Conservation (phyloP, 2,113 vertebrate genomes). For the Crotalus viridis region DNA sequence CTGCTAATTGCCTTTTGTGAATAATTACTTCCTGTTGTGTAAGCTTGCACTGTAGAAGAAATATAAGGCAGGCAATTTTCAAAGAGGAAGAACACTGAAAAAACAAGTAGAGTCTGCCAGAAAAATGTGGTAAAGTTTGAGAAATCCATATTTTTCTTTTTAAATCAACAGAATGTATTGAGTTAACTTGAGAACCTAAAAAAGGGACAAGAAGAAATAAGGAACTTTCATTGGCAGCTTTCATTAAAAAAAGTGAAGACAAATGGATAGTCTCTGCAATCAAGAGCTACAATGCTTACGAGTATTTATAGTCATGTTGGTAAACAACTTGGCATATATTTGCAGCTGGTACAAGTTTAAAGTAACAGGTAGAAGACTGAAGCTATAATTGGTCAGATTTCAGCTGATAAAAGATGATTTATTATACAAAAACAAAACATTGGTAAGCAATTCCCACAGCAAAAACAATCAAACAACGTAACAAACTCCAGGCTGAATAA, state of each 20-base stretch:
- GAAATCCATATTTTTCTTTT: background rate
- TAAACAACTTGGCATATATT: background rate
- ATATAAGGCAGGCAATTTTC: background rate
- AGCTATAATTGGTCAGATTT: background rate
- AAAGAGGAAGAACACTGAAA: background rate
- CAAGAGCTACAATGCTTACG: background rate
- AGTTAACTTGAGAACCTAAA: background rate
- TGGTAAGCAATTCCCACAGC: background rate
- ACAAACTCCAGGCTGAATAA: background rate
- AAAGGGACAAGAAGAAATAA: background rate
- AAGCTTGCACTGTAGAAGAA: background rate
- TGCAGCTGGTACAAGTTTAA: background rate
- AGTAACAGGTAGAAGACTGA: background rate
- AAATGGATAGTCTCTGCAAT: background rate
- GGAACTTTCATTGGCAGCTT: background rate
- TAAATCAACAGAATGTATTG: background rate
- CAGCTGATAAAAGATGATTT: background rate
- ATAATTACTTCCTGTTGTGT: background rate
- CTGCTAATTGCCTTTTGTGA: background rate
- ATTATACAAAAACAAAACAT: background rate
- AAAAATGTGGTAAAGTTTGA: background rate
- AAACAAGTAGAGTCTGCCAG: background rate
- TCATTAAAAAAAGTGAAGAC: background rate
- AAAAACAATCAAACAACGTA: background rate
- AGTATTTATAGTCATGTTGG: background rate